Base-by-base conservation (phyloP, 2,888 invertebrate species). In the Galeopsomyia nigrocyanea region DNA sequence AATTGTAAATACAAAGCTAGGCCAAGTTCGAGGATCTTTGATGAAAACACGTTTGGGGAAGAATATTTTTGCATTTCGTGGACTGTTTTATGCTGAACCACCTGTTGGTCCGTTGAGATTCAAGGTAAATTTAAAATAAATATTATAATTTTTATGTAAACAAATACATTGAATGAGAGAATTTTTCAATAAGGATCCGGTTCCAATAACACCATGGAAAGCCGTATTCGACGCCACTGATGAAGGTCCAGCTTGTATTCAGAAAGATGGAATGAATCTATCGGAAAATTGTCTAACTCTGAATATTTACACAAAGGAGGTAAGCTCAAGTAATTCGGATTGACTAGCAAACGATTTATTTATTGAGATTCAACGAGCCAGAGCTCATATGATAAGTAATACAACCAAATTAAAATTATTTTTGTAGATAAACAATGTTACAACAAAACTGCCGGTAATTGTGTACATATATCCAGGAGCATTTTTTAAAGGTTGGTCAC, bases 261-360 rank as follows among this genome's bases (percentile, higher is more conserved):
- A 87, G 75, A 82, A 85, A 21, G 21, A 82, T 73, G 78, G 88
- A 60, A 39, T 14, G 17, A 79, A 82, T 76, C 78, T 88, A 63
- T 88, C 89, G 39, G 92, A 92, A 78, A 91, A 92, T 81, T 92
- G 92, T 77, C 87, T 92, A 1, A 87, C 88, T 21, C 80, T 92
- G 65, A 92, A 92, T 77, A 89, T 92, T 0, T 92, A 90, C 77
- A 89, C 89, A 0, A 88, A 77, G 77, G 87, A 87, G 79, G 88
- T 88, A 80, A n/a, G n/a, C n/a, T n/a, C n/a, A n/a, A n/a, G n/a
- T n/a, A n/a, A n/a, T n/a, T n/a, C n/a, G n/a, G n/a, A n/a, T n/a
- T n/a, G n/a, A n/a, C n/a, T n/a, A n/a, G n/a, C n/a, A n/a, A n/a
- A n/a, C n/a, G n/a, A n/a, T n/a, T n/a, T n/a, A n/a, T n/a, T n/a